Percentiles rank a stretch among this genome's conserved stretches.
These are phyloP conservation scores for Hippocampus kuda DNA, from an alignment of 2,797 vertebrate species.

Conservation along the genomic window DNA sequence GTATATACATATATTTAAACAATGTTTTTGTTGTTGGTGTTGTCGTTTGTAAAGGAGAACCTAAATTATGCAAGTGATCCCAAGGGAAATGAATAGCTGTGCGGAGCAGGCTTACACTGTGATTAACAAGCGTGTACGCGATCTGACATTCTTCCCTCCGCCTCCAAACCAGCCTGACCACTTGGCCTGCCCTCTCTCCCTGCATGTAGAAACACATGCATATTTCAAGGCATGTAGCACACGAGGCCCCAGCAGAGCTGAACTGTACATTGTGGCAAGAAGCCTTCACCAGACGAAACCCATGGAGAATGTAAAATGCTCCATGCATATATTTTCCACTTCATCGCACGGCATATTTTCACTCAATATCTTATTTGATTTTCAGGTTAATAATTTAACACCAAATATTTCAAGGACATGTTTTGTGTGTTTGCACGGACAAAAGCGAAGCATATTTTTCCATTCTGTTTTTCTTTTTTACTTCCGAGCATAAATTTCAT, in stretches of 20 bases:
- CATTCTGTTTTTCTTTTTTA: not conserved
- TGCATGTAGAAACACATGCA: constrained; percentile 9
- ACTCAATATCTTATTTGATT: not conserved
- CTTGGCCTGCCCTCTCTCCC: constrained; percentile 4
- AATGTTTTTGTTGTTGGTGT: not conserved
- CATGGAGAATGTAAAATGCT: constrained; percentile 25
- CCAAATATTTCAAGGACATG: not conserved
- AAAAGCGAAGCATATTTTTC: not conserved
- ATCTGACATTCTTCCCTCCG: constrained; percentile 17
- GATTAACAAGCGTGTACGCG: constrained; percentile 20
- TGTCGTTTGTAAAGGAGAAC: not conserved
- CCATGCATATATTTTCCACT: constrained; percentile 27
- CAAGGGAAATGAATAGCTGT: constrained; percentile 15
- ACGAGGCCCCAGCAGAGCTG: not conserved
- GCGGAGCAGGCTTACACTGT: constrained; percentile 17
- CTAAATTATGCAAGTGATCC: constrained; percentile 30
- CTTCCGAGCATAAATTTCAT: not conserved
- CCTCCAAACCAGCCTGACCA: constrained; percentile 11
- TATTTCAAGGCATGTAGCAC: not conserved
- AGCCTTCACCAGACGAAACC: constrained; percentile 17
- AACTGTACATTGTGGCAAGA: not conserved
- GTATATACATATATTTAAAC: too few species aligned
- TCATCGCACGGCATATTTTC: not conserved
- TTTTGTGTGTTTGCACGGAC: not conserved
- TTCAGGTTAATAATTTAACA: not conserved